A percentile compares a stretch with the other conserved stretches of the same genome.
Conservation (phyloP, 2,797 vertebrate genomes). For the Chelidonichthys spinosus region DNA sequence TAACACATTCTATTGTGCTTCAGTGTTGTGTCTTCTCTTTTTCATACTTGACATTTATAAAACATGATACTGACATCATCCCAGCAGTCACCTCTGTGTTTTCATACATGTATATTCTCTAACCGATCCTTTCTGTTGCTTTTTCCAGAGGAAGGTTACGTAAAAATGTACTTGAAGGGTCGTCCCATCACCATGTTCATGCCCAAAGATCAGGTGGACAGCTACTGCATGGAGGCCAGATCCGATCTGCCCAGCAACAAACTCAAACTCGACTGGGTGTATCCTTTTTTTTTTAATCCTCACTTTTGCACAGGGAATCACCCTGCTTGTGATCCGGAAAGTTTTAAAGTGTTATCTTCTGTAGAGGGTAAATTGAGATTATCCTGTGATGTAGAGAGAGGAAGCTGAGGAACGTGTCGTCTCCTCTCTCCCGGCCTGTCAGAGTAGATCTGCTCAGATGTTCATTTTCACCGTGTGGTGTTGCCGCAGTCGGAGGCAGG, state of each 20-base stretch:
- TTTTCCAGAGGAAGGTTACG: conserved; percentile 97
- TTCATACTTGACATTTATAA: conserved; percentile 2
- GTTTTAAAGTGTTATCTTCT: conserved; percentile 27
- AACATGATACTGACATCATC: background rate
- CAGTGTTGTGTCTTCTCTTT: conserved; percentile 25
- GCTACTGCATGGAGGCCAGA: conserved; percentile 94
- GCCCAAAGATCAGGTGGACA: conserved; percentile 95
- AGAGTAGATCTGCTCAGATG: conserved; percentile 49
- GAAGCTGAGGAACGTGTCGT: conserved; percentile 27
- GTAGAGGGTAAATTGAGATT: conserved; percentile 18
- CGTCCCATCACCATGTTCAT: conserved; percentile 98
- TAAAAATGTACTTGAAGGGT: conserved; percentile 99
- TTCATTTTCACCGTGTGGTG: conserved; percentile 26
- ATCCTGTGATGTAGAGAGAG: conserved; percentile 18
- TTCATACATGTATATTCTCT: conserved; percentile 23
- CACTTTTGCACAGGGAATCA: background rate
- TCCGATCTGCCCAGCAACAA: conserved; percentile 92
- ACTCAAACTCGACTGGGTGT: conserved; percentile 99
- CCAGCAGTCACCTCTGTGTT: background rate
- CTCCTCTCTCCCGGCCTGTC: conserved; percentile 44
- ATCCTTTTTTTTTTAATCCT: conserved; percentile 86
- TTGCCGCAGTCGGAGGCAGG: conserved; percentile 16
- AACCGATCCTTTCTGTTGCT: conserved; percentile 75
- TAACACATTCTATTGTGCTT: background rate
- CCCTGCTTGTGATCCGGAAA: conserved; percentile 4